Evolutionary conservation across 2,113 vertebrate species (phyloP), one percentile per base, ranked within the genome.

Genomic region (Cricetomys ansorgei): DNA sequence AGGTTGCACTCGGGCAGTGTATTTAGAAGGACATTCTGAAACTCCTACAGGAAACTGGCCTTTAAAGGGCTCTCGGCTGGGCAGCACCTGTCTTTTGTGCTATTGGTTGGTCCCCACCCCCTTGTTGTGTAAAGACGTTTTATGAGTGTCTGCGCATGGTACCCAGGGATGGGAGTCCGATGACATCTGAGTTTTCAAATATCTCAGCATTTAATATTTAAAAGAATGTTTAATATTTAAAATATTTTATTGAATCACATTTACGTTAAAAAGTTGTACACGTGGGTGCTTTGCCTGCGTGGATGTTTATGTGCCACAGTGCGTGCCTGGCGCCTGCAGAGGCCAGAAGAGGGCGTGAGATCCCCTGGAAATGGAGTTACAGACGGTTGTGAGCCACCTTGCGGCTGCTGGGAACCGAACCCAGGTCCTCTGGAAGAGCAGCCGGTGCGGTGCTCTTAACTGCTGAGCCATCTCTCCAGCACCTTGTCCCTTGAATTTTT

Each of bases 1-100:
- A 1, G 84, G 34, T 97, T 97, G 83, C 81, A 31, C 94, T 97
- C 73, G 89, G 94, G 89, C 69, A 69, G 62, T 0, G 0, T 94
- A 64, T 97, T 97, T 94, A 94, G 90, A 97, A 93, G 90, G 97
- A 97, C 90, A 86, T 95, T 96, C 59, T 10, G 48, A 96, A 76
- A 92, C 88, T 80, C 37, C 97, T 21, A 45, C 0, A 9, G 92
- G 1, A 88, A 96, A 37, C 95, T 91, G 81, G 95, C 77, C 62
- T 34, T 85, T 86, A 77, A 79, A 57, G 0, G 55, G 87, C 91
- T 79, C 73, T 85, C 37, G 9, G 29, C 87, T 29, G 91, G 88
- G 84, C 53, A 48, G 70, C 84, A 62, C 89, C 94, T 94, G 62
- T n/a, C 70, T 97, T 97, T 85, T 45, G 77, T 50, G 45, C 67